phyloP scores from a whole-genome alignment of 1,140 invertebrate species.

The Saccostrea cuccullata region DNA sequence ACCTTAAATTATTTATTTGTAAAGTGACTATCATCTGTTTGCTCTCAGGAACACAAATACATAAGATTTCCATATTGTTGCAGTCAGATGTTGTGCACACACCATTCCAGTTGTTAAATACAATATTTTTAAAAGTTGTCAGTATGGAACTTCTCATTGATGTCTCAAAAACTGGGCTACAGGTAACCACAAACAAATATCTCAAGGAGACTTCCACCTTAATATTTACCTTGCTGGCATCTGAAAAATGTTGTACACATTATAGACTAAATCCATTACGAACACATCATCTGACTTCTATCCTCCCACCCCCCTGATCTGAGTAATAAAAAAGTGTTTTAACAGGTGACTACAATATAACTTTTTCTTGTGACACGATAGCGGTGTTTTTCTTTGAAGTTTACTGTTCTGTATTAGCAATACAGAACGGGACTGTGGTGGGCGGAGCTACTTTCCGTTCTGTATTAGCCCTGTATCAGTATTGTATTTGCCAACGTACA shows the following conservation, averaged over 20 bases:
- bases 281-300: too few species aligned
- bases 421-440: too few species aligned
- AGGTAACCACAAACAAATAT: background rate
- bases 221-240: background rate
- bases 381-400: too few species aligned
- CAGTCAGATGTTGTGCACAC: background rate
- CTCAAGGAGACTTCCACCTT: background rate
- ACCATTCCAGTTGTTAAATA: background rate
- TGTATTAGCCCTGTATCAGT: too few species aligned
- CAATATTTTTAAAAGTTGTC: background rate
- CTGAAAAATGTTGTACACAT: background rate
- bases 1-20: background rate
- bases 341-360: too few species aligned
- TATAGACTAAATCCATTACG: too few species aligned
- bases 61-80: background rate
- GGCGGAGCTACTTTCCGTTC: too few species aligned
- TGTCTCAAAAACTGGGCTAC: background rate
- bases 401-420: too few species aligned
- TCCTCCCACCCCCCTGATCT: too few species aligned
- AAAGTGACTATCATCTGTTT: background rate
- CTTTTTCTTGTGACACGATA: too few species aligned
- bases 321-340: too few species aligned
- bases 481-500: too few species aligned
- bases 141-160: background rate
- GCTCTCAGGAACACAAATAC: background rate